Evolutionary conservation across 2,888 invertebrate genomes (phyloP), one percentile per base, ranked within the genome.

Genomic region (Therioaphis trifolii): DNA sequence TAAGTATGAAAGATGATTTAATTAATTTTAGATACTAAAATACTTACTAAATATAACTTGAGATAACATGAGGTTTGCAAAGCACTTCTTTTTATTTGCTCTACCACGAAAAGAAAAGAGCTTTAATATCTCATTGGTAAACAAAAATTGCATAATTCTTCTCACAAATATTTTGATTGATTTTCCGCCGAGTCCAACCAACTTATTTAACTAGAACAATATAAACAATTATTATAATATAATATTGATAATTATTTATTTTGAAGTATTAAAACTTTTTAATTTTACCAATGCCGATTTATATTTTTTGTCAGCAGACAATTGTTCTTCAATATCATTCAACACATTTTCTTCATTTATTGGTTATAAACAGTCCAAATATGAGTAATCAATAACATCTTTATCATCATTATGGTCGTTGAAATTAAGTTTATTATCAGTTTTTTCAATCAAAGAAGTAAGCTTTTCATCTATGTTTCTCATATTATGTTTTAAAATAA

Each of bases 21-120:
- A n/a, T n/a, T n/a, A n/a, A n/a, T n/a, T n/a, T n/a, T n/a, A n/a
- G n/a, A n/a, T n/a, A n/a, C n/a, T n/a, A n/a, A n/a, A n/a, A n/a
- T n/a, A 68, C 68, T 68, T 68, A 40, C 68, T 68, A 4, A 68
- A 68, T 68, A 68, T 68, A n/a, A 68, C 68, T 43, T 68, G 35
- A 1, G 68, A 40, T 14, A 68, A 40, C 1, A 21, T 12, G n/a
- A 68, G 68, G 21, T 40, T 68, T 2, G 68, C 18, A 66, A 40
- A 66, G n/a, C 40, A 66, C 11, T 66, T 66, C 12, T 66, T 66
- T 40, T 66, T 66, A 66, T 66, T 66, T n/a, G 35, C 40, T 66
- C 66, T 66, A 21, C 66, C 40, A 66, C n/a, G 21, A 40, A 66
- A 66, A 66, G 66, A 66, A n/a, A 40, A 40, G 9, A 40, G 12